Percentiles rank a stretch among this genome's conserved stretches.
Conservation (phyloP, 2,888 invertebrate species). For the Nowickia ferox region DNA sequence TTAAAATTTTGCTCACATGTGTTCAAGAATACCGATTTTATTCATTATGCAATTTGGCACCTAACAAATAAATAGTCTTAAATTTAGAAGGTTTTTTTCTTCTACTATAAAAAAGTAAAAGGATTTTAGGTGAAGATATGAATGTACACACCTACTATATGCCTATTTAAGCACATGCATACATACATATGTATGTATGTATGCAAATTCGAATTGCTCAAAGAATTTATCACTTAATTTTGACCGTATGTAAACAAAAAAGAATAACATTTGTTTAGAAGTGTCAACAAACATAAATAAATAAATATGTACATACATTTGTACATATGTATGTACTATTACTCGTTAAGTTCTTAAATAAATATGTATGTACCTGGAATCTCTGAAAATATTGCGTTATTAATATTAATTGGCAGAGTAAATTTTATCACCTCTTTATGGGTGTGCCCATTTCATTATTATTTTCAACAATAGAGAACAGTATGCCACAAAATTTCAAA, state of each 20-base stretch:
- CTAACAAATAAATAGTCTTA: too few relatives aligned
- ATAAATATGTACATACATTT: background rate
- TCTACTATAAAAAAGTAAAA: too few relatives aligned
- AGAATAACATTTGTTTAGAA: background rate
- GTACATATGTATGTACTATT: background rate
- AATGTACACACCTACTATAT: too few relatives aligned
- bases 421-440: background rate
- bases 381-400: background rate
- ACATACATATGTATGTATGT: background rate
- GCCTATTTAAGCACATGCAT: too few relatives aligned
- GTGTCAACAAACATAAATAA: background rate
- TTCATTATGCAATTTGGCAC: too few relatives aligned
- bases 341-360: background rate
- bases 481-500: too few relatives aligned
- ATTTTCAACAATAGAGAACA: background rate
- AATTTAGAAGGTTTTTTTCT: too few relatives aligned
- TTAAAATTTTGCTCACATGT: too few relatives aligned
- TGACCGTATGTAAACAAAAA: background rate
- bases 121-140: too few relatives aligned
- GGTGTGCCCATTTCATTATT: background rate
- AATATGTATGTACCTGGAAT: background rate
- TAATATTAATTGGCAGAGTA: background rate
- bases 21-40: too few relatives aligned
- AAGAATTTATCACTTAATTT: background rate
- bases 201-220: background rate